Evolutionary conservation across 2,113 vertebrate genomes (phyloP).

Genomic region (Phasianus colchicus): DNA sequence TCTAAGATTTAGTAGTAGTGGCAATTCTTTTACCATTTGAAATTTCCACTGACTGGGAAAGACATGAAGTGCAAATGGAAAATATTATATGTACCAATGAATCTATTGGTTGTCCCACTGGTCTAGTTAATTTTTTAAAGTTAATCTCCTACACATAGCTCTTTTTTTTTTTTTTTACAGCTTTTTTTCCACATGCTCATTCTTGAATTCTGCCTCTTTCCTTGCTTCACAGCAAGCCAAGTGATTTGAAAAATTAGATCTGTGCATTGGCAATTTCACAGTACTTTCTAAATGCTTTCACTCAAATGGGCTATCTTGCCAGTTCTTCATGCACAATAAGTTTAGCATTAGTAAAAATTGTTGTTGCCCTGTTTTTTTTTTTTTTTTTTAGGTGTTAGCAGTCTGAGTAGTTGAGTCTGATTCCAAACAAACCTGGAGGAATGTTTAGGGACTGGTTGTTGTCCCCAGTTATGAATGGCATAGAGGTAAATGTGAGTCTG

Average conservation of each 20-base stretch:
- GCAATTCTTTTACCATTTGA: slow-evolving; percentile 4
- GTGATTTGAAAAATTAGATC: slow-evolving; percentile 79
- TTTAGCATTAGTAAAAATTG: slow-evolving; percentile 52
- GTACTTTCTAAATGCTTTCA: slow-evolving; percentile 69
- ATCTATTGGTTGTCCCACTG: slow-evolving; percentile 92
- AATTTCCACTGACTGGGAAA: slow-evolving; percentile 51
- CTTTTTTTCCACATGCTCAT: slow-evolving; percentile 16
- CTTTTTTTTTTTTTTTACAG: slow-evolving; percentile 76
- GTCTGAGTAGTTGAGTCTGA: not conserved
- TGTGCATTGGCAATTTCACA: slow-evolving; percentile 70
- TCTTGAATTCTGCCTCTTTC: slow-evolving; percentile 55
- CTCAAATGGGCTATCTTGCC: slow-evolving; percentile 52
- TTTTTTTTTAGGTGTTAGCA: not conserved
- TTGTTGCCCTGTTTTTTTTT: not conserved
- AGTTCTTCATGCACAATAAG: slow-evolving; percentile 36
- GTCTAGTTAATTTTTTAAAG: slow-evolving; percentile 85
- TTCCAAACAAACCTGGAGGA: not conserved
- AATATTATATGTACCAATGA: slow-evolving; percentile 91
- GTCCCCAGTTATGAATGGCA: not conserved
- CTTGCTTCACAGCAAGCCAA: slow-evolving; percentile 73
- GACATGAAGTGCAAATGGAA: slow-evolving; percentile 68
- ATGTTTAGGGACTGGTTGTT: not conserved
- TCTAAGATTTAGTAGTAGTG: slow-evolving; percentile 17
- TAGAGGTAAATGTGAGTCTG: not conserved
- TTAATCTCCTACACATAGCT: slow-evolving; percentile 84